Evolutionary conservation across 2,113 vertebrate species (phyloP), one percentile per base, ranked within the genome.

Genomic region (Noctilio leporinus): DNA sequence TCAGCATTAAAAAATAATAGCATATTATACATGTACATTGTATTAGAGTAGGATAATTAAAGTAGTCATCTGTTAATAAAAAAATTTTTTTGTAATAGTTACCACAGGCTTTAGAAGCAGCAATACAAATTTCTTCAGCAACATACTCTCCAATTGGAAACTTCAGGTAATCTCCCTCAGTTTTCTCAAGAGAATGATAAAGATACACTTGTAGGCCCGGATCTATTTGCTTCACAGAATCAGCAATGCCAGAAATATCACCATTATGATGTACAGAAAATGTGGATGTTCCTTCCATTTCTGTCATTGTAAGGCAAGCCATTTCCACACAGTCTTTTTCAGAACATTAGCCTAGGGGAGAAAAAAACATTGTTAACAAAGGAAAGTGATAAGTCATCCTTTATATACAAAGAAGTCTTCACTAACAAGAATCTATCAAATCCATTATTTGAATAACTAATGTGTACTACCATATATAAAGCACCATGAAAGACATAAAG

Each of bases 91-190:
- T 53, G 47, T 38, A 53, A 49, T 53, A 98, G 98, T 99, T 96
- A 99, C 99, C 99, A 87, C 99, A 99, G 38, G 99, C 98, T 98
- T 99, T 99, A 89, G 99, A 99, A 83, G 99, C 99, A 89, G 97
- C 97, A 93, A 99, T 83, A 62, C 99, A 99, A 83, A 99, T 98
- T 81, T 99, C 99, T 98, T 99, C 99, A 11, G 98, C 99, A 70
- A 99, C 96, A 47, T 99, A 99, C 24, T 99, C 98, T 77, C 99
- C 99, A 40, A 97, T 51, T 84, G 99, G 98, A 97, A 99, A 99
- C 0, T 96, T 97, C 81, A 99, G 98, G 35, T 96, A 96, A 62
- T 98, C 97, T 76, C 95, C 96, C 62, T 97, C 98, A n/a, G 83
- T 81, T 93, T 96, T 98, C 53, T 96, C 99, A 75, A 96, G 94